Evolutionary conservation across 2,113 vertebrate species (phyloP).

Genomic region (Saguinus midas): DNA sequence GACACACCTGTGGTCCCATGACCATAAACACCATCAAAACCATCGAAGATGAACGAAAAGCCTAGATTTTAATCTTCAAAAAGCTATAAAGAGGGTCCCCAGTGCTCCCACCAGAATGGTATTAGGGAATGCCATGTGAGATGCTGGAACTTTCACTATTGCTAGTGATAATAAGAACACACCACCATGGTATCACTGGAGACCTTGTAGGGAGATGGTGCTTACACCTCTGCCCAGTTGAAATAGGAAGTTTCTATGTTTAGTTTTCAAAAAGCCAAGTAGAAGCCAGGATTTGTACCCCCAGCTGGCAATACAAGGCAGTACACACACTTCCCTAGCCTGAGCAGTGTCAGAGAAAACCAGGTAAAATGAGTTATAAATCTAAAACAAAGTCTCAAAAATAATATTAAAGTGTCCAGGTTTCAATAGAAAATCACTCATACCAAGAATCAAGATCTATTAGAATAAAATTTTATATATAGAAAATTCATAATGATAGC

Average conservation of each 20-base stretch:
- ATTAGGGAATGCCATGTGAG: too few species aligned
- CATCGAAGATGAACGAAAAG: not conserved
- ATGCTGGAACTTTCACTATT: not conserved
- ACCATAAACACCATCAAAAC: not conserved
- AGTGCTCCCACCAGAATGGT: too few species aligned
- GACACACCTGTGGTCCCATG: not conserved
- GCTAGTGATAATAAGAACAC: not conserved
- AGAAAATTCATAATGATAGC: too few species aligned
- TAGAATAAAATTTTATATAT: too few species aligned
- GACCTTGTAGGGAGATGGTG: not conserved
- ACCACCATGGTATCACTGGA: not conserved
- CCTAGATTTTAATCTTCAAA: not conserved
- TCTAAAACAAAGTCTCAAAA: not conserved
- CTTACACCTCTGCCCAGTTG: too few species aligned
- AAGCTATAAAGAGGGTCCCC: not conserved
- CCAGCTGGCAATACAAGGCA: too few species aligned
- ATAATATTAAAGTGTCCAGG: not conserved
- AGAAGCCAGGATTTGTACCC: fast-evolving
- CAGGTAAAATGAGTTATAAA: not conserved
- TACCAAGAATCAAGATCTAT: not conserved
- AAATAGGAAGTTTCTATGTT: not conserved
- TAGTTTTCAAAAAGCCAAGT: too few species aligned
- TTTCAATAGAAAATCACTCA: not conserved
- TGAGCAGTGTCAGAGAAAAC: not conserved
- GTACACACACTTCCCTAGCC: not conserved